These are phyloP conservation scores for Protophormia terraenovae DNA, from an alignment of 2,888 invertebrate genomes.

Conservation along the genomic window DNA sequence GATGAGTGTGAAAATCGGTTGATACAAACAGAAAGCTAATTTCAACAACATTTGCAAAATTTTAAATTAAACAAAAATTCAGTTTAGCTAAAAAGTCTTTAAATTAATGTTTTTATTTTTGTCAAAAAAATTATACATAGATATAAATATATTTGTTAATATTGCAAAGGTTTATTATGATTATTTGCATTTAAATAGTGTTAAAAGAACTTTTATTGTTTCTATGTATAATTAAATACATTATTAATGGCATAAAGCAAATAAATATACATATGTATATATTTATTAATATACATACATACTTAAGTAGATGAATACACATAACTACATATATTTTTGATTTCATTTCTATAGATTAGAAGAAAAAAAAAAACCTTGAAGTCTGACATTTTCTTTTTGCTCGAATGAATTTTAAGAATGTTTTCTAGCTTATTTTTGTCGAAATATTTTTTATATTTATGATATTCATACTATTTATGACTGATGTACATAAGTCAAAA, in stretches of 20 bases:
- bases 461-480: not conserved
- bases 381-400: constrained; percentile 59
- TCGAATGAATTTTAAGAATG: constrained; percentile 61
- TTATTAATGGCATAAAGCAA: constrained; percentile 47
- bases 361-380: constrained; percentile 58
- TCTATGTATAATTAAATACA: constrained; percentile 39
- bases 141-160: not conserved
- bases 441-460: constrained; percentile 15
- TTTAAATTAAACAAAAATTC: not conserved
- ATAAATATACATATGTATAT: not conserved
- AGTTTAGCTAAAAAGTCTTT: constrained; percentile 24
- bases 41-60: not conserved
- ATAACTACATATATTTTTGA: constrained; percentile 11
- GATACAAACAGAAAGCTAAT: not conserved
- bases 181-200: constrained; percentile 38
- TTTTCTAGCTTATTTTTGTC: constrained; percentile 39
- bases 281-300: constrained; percentile 24
- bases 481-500: constrained; percentile 9
- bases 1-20: constrained; percentile 1
- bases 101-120: constrained; percentile 45
- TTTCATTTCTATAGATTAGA: constrained; percentile 34
- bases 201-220: constrained; percentile 50
- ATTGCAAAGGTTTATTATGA: not conserved
- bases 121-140: not conserved
- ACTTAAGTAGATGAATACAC: not conserved